Evolutionary conservation across 2,888 invertebrate genomes (phyloP).

Genomic region (Rhabditoides inermis): DNA sequence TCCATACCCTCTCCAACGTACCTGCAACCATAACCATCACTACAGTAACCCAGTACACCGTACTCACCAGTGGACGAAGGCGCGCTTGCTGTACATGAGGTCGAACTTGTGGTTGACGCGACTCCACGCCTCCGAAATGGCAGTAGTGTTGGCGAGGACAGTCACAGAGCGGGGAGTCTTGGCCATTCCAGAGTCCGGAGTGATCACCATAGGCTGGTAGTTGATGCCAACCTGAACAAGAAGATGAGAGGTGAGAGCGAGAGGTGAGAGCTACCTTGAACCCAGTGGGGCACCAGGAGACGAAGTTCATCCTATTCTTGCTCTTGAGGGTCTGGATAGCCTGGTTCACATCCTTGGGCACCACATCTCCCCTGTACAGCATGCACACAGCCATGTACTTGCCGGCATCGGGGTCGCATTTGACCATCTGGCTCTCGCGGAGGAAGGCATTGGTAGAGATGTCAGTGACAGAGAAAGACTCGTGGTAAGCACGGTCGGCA

Average conservation of each 20-base stretch:
- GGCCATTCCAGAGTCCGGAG: slow-evolving; percentile 78
- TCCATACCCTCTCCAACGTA: slow-evolving; percentile 56
- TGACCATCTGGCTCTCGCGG: slow-evolving; percentile 79
- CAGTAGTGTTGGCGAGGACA: slow-evolving; percentile 58
- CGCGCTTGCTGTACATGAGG: slow-evolving; percentile 37
- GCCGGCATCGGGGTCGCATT: slow-evolving; percentile 67
- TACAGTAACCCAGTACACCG: no score
- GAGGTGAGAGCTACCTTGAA: slow-evolving; percentile 25
- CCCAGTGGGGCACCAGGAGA: slow-evolving; percentile 62
- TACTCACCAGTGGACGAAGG: slow-evolving; percentile 55
- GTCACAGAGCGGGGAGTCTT: slow-evolving; percentile 66
- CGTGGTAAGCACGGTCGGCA: slow-evolving; percentile 38
- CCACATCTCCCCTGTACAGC: slow-evolving; percentile 71
- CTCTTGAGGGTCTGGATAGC: slow-evolving; percentile 90
- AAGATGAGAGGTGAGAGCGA: slow-evolving; percentile 9
- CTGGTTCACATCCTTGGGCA: slow-evolving; percentile 83
- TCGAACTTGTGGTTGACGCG: slow-evolving; percentile 66
- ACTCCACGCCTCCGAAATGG: slow-evolving; percentile 70
- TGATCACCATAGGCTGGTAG: slow-evolving; percentile 64
- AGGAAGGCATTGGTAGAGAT: slow-evolving; percentile 87
- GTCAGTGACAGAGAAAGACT: slow-evolving; percentile 58
- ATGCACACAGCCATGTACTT: slow-evolving; percentile 57
- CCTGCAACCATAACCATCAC: slow-evolving; percentile 13
- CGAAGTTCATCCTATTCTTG: slow-evolving; percentile 71
- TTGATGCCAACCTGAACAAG: slow-evolving; percentile 45